Conservation (phyloP, 2,888 invertebrate genomes). For the Octodonta nipae region DNA sequence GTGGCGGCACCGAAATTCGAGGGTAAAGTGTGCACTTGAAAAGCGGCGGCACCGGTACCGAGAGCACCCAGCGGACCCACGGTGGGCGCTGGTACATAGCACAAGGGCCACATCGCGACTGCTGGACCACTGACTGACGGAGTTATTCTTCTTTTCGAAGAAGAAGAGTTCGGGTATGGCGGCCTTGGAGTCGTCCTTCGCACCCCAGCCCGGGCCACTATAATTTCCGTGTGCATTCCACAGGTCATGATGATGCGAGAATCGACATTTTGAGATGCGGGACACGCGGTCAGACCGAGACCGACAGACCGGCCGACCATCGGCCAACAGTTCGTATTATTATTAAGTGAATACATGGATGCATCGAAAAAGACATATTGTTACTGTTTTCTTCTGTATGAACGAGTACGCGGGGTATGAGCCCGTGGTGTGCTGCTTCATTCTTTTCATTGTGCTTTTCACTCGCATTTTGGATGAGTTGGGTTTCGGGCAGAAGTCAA, state of each 20-base stretch:
- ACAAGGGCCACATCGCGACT: constrained; percentile 34
- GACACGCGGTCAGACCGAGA: too few species aligned
- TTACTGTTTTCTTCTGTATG: too few species aligned
- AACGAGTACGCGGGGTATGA: too few species aligned
- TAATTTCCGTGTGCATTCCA: constrained; percentile 34
- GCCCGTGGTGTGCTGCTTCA: too few species aligned
- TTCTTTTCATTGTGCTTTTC: too few species aligned
- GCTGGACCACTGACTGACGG: constrained; percentile 5
- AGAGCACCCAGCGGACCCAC: constrained; percentile 19
- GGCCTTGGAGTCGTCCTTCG: constrained; percentile 34
- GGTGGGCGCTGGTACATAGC: constrained; percentile 27
- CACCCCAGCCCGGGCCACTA: constrained; percentile 23
- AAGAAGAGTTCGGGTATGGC: constrained; percentile 15
- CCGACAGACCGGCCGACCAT: too few species aligned
- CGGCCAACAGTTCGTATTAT: too few species aligned
- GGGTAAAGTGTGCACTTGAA: constrained; percentile 5
- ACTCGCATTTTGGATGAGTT: too few species aligned
- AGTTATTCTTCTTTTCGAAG: not conserved
- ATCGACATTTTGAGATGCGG: too few species aligned
- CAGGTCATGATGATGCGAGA: constrained; percentile 26
- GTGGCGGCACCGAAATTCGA: constrained; percentile 7
- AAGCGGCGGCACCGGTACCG: constrained; percentile 29
- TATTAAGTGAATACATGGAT: too few species aligned
- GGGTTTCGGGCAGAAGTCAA: too few species aligned
- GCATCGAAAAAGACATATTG: too few species aligned